Conservation (phyloP, 2,113 vertebrate genomes). For the Camelus bactrianus region DNA sequence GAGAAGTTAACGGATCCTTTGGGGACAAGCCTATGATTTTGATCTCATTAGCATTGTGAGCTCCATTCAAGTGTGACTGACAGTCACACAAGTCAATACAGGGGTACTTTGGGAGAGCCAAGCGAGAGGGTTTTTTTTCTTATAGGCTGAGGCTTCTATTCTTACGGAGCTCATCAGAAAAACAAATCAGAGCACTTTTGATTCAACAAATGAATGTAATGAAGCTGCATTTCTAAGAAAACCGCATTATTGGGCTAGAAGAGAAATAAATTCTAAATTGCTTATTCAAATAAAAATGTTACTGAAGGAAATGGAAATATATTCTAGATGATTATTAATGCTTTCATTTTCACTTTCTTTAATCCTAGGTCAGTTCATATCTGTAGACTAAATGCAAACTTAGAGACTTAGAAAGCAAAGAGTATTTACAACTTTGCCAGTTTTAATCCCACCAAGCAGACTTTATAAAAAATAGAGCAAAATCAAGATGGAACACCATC, state of each 20-base stretch:
- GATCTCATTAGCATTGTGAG: constrained; percentile 75
- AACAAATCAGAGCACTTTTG: constrained; percentile 53
- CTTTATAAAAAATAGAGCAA: constrained; percentile 33
- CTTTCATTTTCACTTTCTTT: constrained; percentile 73
- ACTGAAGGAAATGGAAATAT: constrained; percentile 46
- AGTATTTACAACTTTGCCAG: not conserved
- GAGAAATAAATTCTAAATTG: constrained; percentile 23
- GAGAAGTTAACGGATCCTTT: constrained; percentile 65
- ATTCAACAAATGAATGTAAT: constrained; percentile 60
- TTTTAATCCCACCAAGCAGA: constrained; percentile 49
- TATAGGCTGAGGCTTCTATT: constrained; percentile 65
- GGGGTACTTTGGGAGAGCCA: constrained; percentile 54
- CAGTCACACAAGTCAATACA: constrained; percentile 76
- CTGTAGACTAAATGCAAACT: not conserved
- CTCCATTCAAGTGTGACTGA: constrained; percentile 76
- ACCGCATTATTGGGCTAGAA: constrained; percentile 34
- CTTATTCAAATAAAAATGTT: constrained; percentile 59
- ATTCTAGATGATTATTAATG: constrained; percentile 52
- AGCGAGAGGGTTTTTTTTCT: not conserved
- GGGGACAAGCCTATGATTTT: constrained; percentile 64
- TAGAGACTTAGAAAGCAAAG: constrained; percentile 24
- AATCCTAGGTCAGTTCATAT: constrained; percentile 37
- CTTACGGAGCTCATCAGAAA: constrained; percentile 52
- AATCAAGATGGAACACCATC: not conserved
- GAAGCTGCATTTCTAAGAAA: constrained; percentile 53